Evolutionary conservation across 2,113 vertebrate species (phyloP).

Genomic region (Dromas ardeola): DNA sequence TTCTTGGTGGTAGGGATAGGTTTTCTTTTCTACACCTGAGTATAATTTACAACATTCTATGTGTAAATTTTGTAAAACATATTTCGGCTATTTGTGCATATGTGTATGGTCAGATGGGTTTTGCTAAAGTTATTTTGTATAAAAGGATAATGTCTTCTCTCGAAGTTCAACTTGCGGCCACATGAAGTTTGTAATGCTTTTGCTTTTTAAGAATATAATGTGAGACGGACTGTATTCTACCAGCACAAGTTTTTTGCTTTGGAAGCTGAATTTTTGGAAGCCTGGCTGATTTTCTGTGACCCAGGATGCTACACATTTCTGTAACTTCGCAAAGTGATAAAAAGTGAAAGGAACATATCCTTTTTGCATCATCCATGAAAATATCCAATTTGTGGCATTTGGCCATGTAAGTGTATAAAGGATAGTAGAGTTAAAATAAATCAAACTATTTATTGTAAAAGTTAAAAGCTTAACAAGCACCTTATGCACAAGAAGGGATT

Average conservation of each 20-base stretch:
- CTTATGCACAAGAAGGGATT: background rate
- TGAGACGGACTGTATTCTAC: background rate
- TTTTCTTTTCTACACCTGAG: background rate
- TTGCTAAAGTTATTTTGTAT: background rate
- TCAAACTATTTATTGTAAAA: background rate
- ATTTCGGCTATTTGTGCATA: background rate
- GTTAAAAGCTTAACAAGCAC: background rate
- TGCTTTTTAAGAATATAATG: background rate
- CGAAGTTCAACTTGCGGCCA: background rate
- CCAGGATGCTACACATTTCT: background rate
- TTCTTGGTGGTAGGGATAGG: background rate
- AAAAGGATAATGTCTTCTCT: background rate
- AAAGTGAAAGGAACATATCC: background rate
- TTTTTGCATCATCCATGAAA: background rate
- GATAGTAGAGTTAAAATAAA: background rate
- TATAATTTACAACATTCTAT: background rate
- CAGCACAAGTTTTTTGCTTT: background rate
- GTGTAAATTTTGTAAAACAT: background rate
- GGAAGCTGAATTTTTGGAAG: background rate
- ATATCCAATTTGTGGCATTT: background rate
- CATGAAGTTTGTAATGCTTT: background rate
- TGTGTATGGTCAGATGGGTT: background rate
- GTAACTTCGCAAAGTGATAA: background rate
- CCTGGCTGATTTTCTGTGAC: background rate
- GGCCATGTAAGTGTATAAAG: background rate